Conservation (phyloP, 2,888 invertebrate species). For the Hypolimnas misippus region DNA sequence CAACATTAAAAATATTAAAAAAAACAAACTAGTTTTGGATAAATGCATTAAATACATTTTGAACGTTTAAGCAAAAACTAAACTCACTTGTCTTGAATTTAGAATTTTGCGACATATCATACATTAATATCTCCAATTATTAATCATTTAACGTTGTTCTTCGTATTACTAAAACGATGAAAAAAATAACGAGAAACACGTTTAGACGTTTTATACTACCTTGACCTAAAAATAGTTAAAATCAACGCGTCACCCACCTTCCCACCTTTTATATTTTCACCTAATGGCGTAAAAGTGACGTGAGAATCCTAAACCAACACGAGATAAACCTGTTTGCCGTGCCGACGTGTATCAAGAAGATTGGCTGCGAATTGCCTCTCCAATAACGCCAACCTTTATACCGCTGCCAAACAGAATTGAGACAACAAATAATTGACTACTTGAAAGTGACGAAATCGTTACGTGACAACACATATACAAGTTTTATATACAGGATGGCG, state of each 20-base stretch:
- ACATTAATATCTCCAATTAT: too few species aligned
- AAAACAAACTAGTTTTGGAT: too few species aligned
- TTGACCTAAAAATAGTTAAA: neutral
- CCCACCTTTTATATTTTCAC: constrained; percentile 5
- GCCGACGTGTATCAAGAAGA: constrained; percentile 12
- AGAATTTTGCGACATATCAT: too few species aligned
- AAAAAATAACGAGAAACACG: too few species aligned
- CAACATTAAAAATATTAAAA: too few species aligned
- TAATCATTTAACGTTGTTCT: too few species aligned
- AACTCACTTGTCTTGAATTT: too few species aligned
- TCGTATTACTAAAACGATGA: too few species aligned
- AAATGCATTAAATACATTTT: too few species aligned
- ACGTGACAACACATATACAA: neutral
- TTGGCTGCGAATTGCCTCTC: constrained; percentile 8
- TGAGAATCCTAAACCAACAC: constrained; percentile 19
- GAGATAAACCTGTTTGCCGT: constrained; percentile 10
- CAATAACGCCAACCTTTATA: constrained; percentile 9
- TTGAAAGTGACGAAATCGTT: constrained; percentile 6
- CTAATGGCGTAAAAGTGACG: neutral
- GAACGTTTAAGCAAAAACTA: too few species aligned
- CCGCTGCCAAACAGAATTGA: constrained; percentile 2
- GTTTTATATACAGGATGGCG: too few species aligned
- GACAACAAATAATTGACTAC: neutral
- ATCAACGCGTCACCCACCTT: neutral
- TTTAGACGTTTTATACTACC: too few species aligned